phyloP scores from a whole-genome alignment of 2,113 vertebrate species.

The Poeciliopsis prolifica region DNA sequence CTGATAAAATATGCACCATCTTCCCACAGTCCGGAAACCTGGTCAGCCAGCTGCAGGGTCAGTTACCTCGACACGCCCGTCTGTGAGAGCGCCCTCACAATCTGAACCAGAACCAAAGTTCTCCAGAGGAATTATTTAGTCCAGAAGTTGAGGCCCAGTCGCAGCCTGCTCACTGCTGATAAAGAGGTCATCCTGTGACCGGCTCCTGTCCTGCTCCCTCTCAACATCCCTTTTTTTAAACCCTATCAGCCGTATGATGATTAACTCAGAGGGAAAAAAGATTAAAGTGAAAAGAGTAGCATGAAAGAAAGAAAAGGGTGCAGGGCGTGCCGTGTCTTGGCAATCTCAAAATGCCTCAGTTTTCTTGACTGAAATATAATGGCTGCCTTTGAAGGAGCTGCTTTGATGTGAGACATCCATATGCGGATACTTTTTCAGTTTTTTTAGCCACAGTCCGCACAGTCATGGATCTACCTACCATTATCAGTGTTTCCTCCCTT shows the following conservation, averaged over 20 bases:
- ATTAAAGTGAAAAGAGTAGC: slow-evolving; percentile 59
- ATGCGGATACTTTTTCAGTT: slow-evolving; percentile 14
- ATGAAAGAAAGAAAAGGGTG: slow-evolving; percentile 47
- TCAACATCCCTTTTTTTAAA: slow-evolving; percentile 49
- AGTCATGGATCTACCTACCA: slow-evolving; percentile 33
- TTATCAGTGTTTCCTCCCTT: slow-evolving; percentile 13
- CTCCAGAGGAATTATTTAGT: slow-evolving; percentile 79
- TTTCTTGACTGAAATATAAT: slow-evolving; percentile 62
- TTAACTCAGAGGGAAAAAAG: slow-evolving; percentile 50
- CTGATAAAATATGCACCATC: slow-evolving; percentile 57
- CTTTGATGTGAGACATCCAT: slow-evolving; percentile 60
- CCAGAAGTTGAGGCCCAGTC: slow-evolving; percentile 63
- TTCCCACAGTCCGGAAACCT: slow-evolving; percentile 39
- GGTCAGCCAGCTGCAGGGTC: slow-evolving; percentile 46
- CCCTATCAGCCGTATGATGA: slow-evolving; percentile 64
- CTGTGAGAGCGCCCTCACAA: slow-evolving; percentile 55
- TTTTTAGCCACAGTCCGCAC: slow-evolving; percentile 29
- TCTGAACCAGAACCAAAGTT: slow-evolving; percentile 48
- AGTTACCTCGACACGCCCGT: slow-evolving; percentile 63
- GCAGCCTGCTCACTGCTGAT: slow-evolving; percentile 73
- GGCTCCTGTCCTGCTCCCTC: slow-evolving; percentile 56
- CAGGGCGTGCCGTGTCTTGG: slow-evolving; percentile 32
- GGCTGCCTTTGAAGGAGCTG: slow-evolving; percentile 52
- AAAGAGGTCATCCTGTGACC: slow-evolving; percentile 71
- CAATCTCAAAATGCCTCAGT: slow-evolving; percentile 57